Percentiles rank a stretch among this genome's conserved stretches.
Evolutionary conservation across 64 coral and sea anemone species (phyloP).

Genomic region (Acropora yongei): DNA sequence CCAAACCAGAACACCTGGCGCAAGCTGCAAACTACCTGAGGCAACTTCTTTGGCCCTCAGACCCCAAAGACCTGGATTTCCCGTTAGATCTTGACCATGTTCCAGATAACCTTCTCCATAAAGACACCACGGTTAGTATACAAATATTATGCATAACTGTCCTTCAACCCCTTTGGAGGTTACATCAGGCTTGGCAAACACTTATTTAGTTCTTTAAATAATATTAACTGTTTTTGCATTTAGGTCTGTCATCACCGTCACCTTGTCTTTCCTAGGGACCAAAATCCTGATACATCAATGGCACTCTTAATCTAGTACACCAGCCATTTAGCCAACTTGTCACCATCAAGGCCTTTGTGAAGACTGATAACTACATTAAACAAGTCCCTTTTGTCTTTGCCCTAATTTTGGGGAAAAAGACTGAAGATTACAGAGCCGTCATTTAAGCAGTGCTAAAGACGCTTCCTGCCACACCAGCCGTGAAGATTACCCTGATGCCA

Average conservation of each 20-base stretch:
- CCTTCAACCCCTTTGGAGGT: background rate
- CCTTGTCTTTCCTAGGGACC: conserved; percentile 2
- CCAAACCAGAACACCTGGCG: conserved; percentile 1
- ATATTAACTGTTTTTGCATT: background rate
- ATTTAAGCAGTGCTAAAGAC: background rate
- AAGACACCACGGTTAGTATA: conserved; percentile 28
- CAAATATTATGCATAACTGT: background rate
- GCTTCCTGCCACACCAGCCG: background rate
- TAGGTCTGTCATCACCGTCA: background rate
- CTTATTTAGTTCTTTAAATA: background rate
- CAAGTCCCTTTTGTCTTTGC: conserved; percentile 55
- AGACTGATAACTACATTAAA: background rate
- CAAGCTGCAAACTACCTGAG: conserved; percentile 32
- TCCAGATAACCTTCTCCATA: conserved; percentile 13
- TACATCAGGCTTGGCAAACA: background rate
- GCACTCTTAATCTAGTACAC: background rate
- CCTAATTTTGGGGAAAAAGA: conserved; percentile 28
- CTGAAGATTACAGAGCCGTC: conserved; percentile 15
- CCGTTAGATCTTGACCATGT: background rate
- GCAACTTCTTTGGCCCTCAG: conserved; percentile 9
- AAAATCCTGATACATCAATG: conserved; percentile 45
- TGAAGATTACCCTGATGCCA: background rate
- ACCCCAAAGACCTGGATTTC: conserved; percentile 36
- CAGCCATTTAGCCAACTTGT: background rate
- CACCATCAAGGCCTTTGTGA: conserved; percentile 47